Base-by-base conservation (phyloP, 1,140 invertebrate species). In the Gryon sp. region DNA sequence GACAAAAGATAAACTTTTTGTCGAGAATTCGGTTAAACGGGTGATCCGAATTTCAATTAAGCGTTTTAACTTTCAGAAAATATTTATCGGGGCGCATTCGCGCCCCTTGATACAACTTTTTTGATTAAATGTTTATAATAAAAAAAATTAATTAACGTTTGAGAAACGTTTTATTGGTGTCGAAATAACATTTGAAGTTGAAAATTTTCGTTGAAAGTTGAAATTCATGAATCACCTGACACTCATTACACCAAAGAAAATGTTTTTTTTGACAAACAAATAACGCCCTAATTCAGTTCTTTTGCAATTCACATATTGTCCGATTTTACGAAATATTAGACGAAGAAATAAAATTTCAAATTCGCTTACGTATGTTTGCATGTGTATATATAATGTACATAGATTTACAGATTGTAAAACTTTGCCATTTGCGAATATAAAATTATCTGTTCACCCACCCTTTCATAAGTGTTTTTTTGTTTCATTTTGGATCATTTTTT, bases 241-340 rank as follows among this genome's bases (percentile, higher is more conserved):
- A 30, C n/a, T 2, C n/a, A 32, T 32, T 45, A 11, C 19, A n/a
- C n/a, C n/a, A 41, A 65, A 43, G 5, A 18, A 36, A 65, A 66
- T n/a, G n/a, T 36, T 28, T 30, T 52, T 50, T 48, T 26, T n/a
- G 16, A 55, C 30, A 68, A 68, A 57, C 40, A 6, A 60, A 7
- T 72, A 55, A 60, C 38, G 38, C 62, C 28, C 52, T 74, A 60
- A 75, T 66, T 75, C 59, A 65, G 60, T 74, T 74, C 69, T 74
- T 68, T 57, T 73, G 38, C 22, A 57, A 63, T 41, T 73, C 46
- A 53, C 43, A 59, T 65, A 74, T 74, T 74, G 69, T 74, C 60
- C 53, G 11, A 53, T 40, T 48, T 43, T 38, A 62, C 59, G 20
- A 40, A 57, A 73, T 15, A 41, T 41, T 41, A 26, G 63, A 73